Conservation (phyloP, 1,140 invertebrate species). For the Drosophila bipectinata region DNA sequence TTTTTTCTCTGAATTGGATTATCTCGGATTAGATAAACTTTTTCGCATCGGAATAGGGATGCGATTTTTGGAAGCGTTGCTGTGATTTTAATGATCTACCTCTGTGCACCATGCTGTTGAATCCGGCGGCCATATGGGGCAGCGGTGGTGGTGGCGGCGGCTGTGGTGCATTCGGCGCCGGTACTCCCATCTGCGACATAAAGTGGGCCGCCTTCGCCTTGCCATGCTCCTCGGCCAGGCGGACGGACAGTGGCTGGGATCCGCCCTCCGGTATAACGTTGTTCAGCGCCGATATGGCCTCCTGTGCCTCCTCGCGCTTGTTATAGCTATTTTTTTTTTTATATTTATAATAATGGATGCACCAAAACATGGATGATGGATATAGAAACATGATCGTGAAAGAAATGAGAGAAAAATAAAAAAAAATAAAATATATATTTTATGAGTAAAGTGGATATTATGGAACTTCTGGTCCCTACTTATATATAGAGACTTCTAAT, state of each 20-base stretch:
- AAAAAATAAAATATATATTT: background rate
- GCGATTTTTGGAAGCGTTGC: constrained; percentile 81
- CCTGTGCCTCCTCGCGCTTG: constrained; percentile 93
- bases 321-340: constrained; percentile 48
- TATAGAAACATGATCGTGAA: background rate
- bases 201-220: constrained; percentile 91
- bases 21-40: constrained; percentile 75
- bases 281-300: constrained; percentile 94
- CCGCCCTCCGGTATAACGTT: constrained; percentile 93
- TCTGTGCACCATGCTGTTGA: constrained; percentile 84
- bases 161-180: constrained; percentile 52
- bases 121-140: constrained; percentile 69
- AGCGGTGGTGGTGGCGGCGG: constrained; percentile 67
- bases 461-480: background rate
- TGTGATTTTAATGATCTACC: constrained; percentile 83
- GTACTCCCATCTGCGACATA: constrained; percentile 80
- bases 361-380: background rate
- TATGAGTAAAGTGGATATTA: background rate
- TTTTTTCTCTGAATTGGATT: constrained; percentile 9
- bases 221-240: constrained; percentile 95
- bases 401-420: constrained; percentile 1
- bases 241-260: constrained; percentile 92
- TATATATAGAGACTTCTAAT: background rate
- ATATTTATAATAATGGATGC: background rate
- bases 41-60: constrained; percentile 83